Evolutionary conservation across 2,888 invertebrate species (phyloP), one percentile per base, ranked within the genome.

Genomic region (Amphiduros pacificus): DNA sequence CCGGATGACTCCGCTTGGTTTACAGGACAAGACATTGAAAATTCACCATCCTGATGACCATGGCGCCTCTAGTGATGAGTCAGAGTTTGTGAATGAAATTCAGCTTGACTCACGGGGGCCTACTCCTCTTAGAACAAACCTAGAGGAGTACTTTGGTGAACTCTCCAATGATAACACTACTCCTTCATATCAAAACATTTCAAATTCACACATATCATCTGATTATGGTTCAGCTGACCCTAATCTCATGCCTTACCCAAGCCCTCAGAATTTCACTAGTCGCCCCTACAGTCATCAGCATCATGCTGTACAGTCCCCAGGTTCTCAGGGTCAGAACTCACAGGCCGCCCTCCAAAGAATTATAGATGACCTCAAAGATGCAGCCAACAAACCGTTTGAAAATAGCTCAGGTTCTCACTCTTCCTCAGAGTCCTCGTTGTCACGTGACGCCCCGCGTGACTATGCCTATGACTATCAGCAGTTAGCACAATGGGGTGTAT

Each of bases 271-370:
- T n/a, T 44, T 44, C n/a, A 44, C 44, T n/a, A 22, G 20, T 11
- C n/a, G n/a, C 20, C 44, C 44, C 22, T 44, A 20, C 22, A 44
- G 22, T 22, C n/a, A 22, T 20, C 22, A n/a, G n/a, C n/a, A 44
- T 20, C 5, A 5, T 17, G n/a, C n/a, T n/a, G n/a, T n/a, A n/a
- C n/a, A 22, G n/a, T 44, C 44, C 5, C 44, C 44, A 9, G 44
- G 22, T 44, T n/a, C n/a, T n/a, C 6, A 11, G 5, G 6, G 20
- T 44, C 44, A 44, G n/a, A 22, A 50, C 0, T 61, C 61, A 6
- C 56, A 55, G 22, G 56, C 55, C 4, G 61, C 61, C 11, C 32
- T 61, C n/a, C 55, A 61, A 24, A 50, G 61, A 26, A 61, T 61
- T 20, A 61, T 61, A 14, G 41, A 56, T 40, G 61, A 61, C 55